Evolutionary conservation across 2,113 vertebrate genomes (phyloP).

Genomic region (Ginglymostoma cirratum): DNA sequence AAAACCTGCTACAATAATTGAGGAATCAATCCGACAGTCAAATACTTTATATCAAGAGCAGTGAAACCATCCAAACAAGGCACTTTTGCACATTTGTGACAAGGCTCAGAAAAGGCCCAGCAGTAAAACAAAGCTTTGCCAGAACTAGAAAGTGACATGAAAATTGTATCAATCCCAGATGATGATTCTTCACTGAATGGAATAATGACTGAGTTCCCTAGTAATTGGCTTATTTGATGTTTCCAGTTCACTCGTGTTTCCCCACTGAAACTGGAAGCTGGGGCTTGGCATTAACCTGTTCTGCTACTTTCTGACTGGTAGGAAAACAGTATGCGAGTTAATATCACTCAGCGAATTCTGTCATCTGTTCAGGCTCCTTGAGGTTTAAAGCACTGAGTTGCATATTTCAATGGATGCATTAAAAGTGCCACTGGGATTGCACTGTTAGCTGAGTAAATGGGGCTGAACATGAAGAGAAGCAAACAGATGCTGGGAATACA

Average conservation of each 20-base stretch:
- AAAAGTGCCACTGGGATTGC: background rate
- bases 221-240: background rate
- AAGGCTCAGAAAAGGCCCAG: background rate
- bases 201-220: background rate
- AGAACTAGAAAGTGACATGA: background rate
- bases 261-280: background rate
- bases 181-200: background rate
- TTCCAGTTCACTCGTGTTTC: background rate
- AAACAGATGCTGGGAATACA: background rate
- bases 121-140: background rate
- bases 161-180: background rate
- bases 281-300: background rate
- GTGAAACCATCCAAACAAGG: background rate
- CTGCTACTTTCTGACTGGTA: background rate
- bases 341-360: background rate
- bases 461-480: background rate
- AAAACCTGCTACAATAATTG: background rate
- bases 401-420: background rate
- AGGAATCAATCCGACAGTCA: background rate
- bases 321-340: background rate
- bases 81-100: background rate
- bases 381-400: background rate
- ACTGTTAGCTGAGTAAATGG: background rate
- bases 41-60: background rate
- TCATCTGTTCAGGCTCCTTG: background rate